phyloP scores from a whole-genome alignment of 2,797 vertebrate genomes.

The Buphagus erythrorhynchus region DNA sequence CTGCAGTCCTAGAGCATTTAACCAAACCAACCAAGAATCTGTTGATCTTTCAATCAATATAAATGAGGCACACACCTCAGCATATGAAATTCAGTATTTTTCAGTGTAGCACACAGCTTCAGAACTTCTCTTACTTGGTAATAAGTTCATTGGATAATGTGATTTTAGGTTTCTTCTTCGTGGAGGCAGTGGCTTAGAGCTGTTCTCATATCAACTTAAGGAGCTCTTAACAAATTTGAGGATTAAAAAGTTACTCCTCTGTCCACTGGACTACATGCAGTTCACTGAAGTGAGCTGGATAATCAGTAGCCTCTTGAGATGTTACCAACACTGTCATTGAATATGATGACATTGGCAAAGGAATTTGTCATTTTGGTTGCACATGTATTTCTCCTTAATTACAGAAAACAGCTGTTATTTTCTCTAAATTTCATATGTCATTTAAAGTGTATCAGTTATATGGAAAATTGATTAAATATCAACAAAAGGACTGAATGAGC shows the following conservation, averaged over 20 bases:
- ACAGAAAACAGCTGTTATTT: not conserved
- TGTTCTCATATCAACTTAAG: not conserved
- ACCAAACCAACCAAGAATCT: not conserved
- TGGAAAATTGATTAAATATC: not conserved
- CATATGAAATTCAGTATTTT: not conserved
- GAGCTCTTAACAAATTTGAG: not conserved
- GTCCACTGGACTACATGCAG: not conserved
- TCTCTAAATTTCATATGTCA: not conserved
- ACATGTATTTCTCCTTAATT: not conserved
- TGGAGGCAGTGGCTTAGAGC: not conserved
- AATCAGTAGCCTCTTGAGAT: not conserved
- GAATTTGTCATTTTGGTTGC: not conserved
- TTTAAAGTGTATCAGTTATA: not conserved
- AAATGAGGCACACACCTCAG: not conserved
- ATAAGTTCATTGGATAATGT: not conserved
- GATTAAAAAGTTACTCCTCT: not conserved
- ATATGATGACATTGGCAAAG: not conserved
- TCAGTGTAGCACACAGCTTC: not conserved
- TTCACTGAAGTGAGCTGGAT: not conserved
- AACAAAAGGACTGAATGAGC: not conserved
- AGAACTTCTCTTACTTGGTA: not conserved
- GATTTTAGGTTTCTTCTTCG: not conserved
- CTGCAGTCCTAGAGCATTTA: not conserved
- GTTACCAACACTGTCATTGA: not conserved
- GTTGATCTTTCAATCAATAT: not conserved